Percentiles rank a stretch among this genome's conserved stretches.
These are phyloP conservation scores for Chionis minor DNA, from an alignment of 2,113 vertebrate species.

Conservation along the genomic window DNA sequence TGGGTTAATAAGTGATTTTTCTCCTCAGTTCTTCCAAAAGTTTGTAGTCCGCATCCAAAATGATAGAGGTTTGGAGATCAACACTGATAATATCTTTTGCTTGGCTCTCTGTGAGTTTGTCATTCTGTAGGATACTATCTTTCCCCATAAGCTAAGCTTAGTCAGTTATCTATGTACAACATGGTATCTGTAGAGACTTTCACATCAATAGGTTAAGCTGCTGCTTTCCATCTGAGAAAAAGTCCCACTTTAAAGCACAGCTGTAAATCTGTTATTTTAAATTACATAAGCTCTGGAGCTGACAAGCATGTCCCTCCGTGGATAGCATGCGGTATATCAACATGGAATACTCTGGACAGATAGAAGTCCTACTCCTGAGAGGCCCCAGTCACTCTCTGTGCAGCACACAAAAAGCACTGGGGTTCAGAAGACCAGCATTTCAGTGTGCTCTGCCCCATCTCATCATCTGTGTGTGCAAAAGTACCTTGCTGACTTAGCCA, in stretches of 20 bases:
- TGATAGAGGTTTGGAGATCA: not conserved
- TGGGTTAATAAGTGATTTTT: not conserved
- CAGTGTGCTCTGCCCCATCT: not conserved
- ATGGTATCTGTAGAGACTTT: not conserved
- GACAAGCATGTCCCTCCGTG: not conserved
- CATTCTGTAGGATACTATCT: not conserved
- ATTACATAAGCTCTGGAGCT: not conserved
- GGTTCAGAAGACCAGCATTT: not conserved
- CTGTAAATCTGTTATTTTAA: not conserved
- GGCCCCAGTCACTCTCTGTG: rapidly evolving
- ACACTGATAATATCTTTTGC: not conserved
- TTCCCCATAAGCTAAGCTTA: not conserved
- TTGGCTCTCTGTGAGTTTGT: not conserved
- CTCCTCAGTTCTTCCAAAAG: not conserved
- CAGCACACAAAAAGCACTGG: rapidly evolving
- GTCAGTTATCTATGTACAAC: not conserved
- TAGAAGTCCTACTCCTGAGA: not conserved
- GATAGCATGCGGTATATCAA: not conserved
- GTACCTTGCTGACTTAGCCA: not conserved
- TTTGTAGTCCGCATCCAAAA: not conserved
- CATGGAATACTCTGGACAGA: not conserved
- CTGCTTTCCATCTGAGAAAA: not conserved
- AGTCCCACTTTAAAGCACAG: not conserved
- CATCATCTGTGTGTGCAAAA: not conserved
- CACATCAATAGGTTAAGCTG: not conserved